These are phyloP conservation scores for Loripinus fragilis DNA, from an alignment of 2,888 invertebrate genomes.

Conservation along the genomic window DNA sequence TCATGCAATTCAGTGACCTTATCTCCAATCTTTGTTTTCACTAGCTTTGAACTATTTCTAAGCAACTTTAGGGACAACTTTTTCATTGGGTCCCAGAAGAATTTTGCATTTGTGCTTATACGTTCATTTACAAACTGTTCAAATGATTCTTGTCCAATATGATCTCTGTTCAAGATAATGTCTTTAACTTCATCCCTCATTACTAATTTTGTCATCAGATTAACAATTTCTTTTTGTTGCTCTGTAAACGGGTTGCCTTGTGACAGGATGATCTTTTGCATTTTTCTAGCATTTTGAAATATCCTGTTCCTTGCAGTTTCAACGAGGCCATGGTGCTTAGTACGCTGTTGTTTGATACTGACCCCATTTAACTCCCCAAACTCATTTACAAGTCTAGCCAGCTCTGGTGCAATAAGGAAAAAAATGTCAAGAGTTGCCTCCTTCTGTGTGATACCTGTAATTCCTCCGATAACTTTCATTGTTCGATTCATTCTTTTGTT, in stretches of 20 bases:
- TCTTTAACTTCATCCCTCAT: slow-evolving; percentile 4
- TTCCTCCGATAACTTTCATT: slow-evolving; percentile 9
- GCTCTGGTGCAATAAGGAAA: slow-evolving; percentile 14
- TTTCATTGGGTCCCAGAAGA: slow-evolving; percentile 17
- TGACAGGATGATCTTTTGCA: background rate
- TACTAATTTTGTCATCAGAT: background rate
- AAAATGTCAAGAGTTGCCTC: background rate
- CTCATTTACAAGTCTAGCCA: background rate
- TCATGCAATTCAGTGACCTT: background rate
- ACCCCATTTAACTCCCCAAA: background rate
- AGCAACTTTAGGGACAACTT: slow-evolving; percentile 10
- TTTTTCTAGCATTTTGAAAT: slow-evolving; percentile 9
- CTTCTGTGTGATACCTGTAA: background rate
- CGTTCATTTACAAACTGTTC: background rate
- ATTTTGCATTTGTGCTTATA: background rate
- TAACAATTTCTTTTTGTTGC: background rate
- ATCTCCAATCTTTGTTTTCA: slow-evolving; percentile 12
- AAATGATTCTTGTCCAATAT: slow-evolving; percentile 13
- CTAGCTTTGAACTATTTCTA: background rate
- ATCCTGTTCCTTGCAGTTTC: background rate
- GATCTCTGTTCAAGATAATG: slow-evolving; percentile 4
- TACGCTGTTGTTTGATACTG: background rate
- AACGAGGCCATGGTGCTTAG: background rate
- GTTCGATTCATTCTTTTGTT: background rate
- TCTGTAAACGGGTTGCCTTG: slow-evolving; percentile 3